Percentiles rank a stretch among this genome's conserved stretches.
phyloP scores from a whole-genome alignment of 2,113 vertebrate genomes.

The Martes martes region DNA sequence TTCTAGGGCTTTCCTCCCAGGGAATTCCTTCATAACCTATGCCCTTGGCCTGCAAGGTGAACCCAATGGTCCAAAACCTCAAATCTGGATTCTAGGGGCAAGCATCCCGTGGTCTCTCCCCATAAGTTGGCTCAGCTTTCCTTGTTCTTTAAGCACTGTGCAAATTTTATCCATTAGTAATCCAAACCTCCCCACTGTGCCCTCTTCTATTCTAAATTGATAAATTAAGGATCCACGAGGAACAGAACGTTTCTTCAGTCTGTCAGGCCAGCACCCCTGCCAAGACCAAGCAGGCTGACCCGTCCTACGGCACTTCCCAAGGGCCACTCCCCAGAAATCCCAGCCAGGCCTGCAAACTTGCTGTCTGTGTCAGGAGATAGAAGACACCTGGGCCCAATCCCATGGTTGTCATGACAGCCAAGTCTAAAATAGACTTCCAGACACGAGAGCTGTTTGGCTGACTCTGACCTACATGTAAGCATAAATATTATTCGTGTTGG shows the following conservation, averaged over 20 bases:
- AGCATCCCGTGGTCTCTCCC: rapidly evolving
- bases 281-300: not conserved
- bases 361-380: slow-evolving; percentile 62
- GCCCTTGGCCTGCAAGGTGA: not conserved
- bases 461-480: slow-evolving; percentile 70
- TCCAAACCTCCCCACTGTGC: not conserved
- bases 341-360: slow-evolving; percentile 1
- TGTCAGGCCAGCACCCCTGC: not conserved
- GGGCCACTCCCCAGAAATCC: slow-evolving; percentile 41
- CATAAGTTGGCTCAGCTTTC: not conserved
- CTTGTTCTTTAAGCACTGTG: rapidly evolving
- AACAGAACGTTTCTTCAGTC: not conserved
- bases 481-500: slow-evolving; percentile 64
- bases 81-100: not conserved
- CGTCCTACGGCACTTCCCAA: not conserved
- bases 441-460: slow-evolving; percentile 64
- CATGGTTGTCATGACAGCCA: slow-evolving; percentile 75
- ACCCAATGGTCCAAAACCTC: not conserved
- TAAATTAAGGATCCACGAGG: not conserved
- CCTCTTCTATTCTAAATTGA: not conserved
- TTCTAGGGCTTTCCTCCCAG: not conserved
- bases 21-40: not conserved
- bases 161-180: not conserved
- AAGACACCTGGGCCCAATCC: slow-evolving; percentile 69
- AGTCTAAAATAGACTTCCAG: slow-evolving; percentile 72